Conservation (phyloP, 2,797 vertebrate species). For the Paedocypris micromegethes region DNA sequence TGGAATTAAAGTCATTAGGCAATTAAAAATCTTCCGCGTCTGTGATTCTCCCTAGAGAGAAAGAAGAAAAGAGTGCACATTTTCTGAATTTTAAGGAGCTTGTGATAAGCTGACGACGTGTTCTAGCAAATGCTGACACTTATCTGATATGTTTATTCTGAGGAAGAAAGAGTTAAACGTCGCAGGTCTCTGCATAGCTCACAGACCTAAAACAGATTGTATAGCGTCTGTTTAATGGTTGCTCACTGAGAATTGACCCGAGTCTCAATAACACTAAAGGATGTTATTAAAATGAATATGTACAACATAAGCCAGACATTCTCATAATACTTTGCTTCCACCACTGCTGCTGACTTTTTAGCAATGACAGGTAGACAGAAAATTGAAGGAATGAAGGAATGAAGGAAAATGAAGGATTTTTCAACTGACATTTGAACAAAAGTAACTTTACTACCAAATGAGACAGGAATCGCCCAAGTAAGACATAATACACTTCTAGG, state of each 20-base stretch:
- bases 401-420: too few relatives aligned
- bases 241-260: neutral
- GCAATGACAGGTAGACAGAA: conserved; percentile 1
- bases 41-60: conserved; percentile 5
- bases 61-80: conserved; percentile 14
- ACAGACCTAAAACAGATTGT: neutral
- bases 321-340: conserved; percentile 1
- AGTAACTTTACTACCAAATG: neutral
- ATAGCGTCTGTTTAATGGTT: too few relatives aligned
- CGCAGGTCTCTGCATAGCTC: conserved; percentile 2
- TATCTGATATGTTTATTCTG: conserved; percentile 30
- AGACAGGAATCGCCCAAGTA: neutral
- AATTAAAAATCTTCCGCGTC: conserved; percentile 21
- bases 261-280: conserved; percentile 8
- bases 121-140: conserved; percentile 36
- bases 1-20: conserved; percentile 20
- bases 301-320: conserved; percentile 1
- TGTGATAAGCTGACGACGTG: conserved; percentile 14
- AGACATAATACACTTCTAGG: neutral
- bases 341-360: conserved; percentile 7
- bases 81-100: conserved; percentile 6
- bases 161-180: neutral
- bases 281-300: neutral
- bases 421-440: too few relatives aligned
- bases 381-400: too few relatives aligned